Evolutionary conservation across 1,140 invertebrate genomes (phyloP), one percentile per base, ranked within the genome.

Genomic region (Papilio helenus): DNA sequence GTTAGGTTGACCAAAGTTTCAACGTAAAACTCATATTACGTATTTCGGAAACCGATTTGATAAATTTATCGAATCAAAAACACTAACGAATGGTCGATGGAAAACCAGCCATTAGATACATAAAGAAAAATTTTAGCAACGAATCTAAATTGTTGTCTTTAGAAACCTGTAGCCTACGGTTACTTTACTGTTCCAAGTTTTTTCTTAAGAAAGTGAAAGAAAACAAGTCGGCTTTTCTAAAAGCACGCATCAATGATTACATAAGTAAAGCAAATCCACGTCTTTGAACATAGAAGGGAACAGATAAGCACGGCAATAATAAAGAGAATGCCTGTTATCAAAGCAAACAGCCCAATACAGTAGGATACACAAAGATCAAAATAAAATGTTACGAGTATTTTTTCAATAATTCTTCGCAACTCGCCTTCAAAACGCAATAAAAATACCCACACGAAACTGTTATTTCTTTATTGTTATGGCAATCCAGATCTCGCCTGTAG

Each of bases 391-490:
- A 77, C 76, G 76, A 77, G 55, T 77, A 44, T 77, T 77, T 77
- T 77, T 77, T 77, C 76, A 77, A 77, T 77, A 77, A 77, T 77
- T 61, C 76, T 77, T 61, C 55, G 76, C 55, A 61, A 61, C 29
- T 61, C 51, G 76, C 76, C 76, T 77, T 77, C 76, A 81, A 68
- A 87, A 72, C 71, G 79, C 77, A 86, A 87, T 89, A 90, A 88
- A 91, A 79, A 82, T 81, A 79, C 80, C 82, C 79, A 80, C 79
- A 83, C 81, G 79, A 84, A 84, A 87, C 73, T 84, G 85, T 87
- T 89, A 88, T 88, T 88, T 82, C 84, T 90, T 90, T 90, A 91
- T 91, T 87, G 89, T 87, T 89, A 88, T 85, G 49, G 78, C 86
- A 74, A 89, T 86, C 84, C 81, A 89, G 84, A 88, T 86, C 84